Evolutionary conservation across 1,140 invertebrate genomes (phyloP).

Genomic region (Trichogramma pretiosum): DNA sequence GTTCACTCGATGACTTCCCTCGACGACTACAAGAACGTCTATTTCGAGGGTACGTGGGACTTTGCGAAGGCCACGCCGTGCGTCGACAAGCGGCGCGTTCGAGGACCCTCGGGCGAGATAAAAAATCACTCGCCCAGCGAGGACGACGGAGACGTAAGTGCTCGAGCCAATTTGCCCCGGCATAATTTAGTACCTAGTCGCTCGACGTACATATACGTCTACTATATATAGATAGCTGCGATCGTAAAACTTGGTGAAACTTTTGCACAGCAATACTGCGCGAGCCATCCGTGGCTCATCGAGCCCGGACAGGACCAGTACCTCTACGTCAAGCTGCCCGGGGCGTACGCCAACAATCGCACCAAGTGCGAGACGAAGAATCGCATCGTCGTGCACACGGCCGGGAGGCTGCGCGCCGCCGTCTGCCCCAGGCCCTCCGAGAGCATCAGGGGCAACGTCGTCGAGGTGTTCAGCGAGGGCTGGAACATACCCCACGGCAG

Average conservation of each 20-base stretch:
- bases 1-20: conserved; percentile 71
- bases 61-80: conserved; percentile 65
- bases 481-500: conserved; percentile 56
- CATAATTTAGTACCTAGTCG: too few species aligned
- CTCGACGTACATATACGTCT: too few species aligned
- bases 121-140: conserved; percentile 50
- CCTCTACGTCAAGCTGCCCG: conserved; percentile 62
- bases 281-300: conserved; percentile 68
- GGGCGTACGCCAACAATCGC: conserved; percentile 47
- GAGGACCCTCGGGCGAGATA: conserved; percentile 69
- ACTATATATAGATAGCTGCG: too few species aligned
- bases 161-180: background rate
- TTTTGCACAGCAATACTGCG: conserved; percentile 58
- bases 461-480: conserved; percentile 76
- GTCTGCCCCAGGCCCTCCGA: conserved; percentile 59
- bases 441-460: conserved; percentile 50
- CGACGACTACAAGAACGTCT: conserved; percentile 74
- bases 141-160: conserved; percentile 57
- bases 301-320: conserved; percentile 61
- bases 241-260: too few species aligned
- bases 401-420: conserved; percentile 53
- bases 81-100: conserved; percentile 53
- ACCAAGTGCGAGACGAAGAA: conserved; percentile 60
- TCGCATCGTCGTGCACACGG: conserved; percentile 63
- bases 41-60: conserved; percentile 76